phyloP scores from a whole-genome alignment of 2,797 vertebrate species.

The Mus caroli region DNA sequence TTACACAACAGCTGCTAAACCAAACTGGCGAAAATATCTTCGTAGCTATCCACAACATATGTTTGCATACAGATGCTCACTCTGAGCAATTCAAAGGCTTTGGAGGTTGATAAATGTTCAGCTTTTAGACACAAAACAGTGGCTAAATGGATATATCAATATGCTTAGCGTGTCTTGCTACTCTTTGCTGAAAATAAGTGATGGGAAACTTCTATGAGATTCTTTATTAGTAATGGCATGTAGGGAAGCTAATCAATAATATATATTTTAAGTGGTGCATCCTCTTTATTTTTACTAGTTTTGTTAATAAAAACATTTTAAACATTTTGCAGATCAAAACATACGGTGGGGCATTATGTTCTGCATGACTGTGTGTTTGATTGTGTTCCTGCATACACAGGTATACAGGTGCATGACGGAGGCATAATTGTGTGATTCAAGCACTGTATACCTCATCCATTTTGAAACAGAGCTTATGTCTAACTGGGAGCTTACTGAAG shows the following conservation, averaged over 20 bases:
- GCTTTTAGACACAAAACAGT: conserved; percentile 69
- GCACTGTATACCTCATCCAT: not conserved
- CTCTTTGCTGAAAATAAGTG: conserved; percentile 50
- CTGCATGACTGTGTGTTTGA: not conserved
- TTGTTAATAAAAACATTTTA: not conserved
- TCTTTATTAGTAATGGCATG: not conserved
- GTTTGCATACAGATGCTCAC: conserved; percentile 81
- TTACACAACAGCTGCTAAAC: conserved; percentile 79
- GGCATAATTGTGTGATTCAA: not conserved
- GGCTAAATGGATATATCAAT: conserved; percentile 74
- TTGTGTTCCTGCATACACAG: not conserved
- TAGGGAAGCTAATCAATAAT: not conserved
- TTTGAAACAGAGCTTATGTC: not conserved
- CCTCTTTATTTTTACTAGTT: not conserved
- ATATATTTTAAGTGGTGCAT: not conserved
- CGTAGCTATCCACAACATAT: conserved; percentile 75
- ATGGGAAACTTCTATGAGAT: not conserved
- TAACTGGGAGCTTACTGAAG: not conserved
- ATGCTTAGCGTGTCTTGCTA: conserved; percentile 52
- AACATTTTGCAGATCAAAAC: conserved; percentile 15
- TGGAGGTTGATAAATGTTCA: conserved; percentile 74
- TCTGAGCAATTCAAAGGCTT: conserved; percentile 63
- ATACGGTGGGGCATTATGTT: not conserved
- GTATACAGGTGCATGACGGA: not conserved
- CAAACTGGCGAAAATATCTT: conserved; percentile 80